Evolutionary conservation across 2,888 invertebrate species (phyloP).

Genomic region (Agriopis leucophaearia): DNA sequence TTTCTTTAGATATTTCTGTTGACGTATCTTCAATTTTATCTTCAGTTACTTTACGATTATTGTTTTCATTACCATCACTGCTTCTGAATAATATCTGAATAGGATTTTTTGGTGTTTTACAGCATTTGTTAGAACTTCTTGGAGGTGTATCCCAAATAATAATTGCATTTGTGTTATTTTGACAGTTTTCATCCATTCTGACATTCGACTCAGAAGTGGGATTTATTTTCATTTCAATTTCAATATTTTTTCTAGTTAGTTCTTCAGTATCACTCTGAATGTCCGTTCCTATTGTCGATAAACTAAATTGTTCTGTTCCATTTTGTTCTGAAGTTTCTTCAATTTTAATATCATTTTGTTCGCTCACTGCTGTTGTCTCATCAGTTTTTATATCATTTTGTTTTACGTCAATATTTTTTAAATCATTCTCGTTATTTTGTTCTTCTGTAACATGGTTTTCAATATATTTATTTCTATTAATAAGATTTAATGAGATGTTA

Average conservation of each 20-base stretch:
- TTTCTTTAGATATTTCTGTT: background rate
- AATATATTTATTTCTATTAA: background rate
- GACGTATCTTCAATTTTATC: background rate
- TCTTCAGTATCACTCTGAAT: background rate
- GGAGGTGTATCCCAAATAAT: background rate
- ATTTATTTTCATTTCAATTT: background rate
- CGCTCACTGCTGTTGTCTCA: too few relatives aligned
- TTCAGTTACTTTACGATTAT: background rate
- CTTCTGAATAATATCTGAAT: background rate
- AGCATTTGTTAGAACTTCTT: background rate
- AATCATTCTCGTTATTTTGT: background rate
- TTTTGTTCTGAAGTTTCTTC: background rate
- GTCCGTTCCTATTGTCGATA: too few relatives aligned
- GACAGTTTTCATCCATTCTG: background rate
- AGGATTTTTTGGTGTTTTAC: slow-evolving; percentile 2
- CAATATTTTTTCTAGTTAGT: background rate
- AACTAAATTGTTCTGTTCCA: background rate
- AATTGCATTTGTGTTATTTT: slow-evolving; percentile 1
- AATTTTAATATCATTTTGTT: background rate
- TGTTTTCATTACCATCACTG: background rate
- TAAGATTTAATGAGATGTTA: background rate
- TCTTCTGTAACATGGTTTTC: background rate
- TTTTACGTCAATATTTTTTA: background rate
- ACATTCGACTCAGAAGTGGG: background rate
- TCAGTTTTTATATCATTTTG: background rate